Conservation (phyloP, 2,113 vertebrate species). For the Circaetus cinerascens region DNA sequence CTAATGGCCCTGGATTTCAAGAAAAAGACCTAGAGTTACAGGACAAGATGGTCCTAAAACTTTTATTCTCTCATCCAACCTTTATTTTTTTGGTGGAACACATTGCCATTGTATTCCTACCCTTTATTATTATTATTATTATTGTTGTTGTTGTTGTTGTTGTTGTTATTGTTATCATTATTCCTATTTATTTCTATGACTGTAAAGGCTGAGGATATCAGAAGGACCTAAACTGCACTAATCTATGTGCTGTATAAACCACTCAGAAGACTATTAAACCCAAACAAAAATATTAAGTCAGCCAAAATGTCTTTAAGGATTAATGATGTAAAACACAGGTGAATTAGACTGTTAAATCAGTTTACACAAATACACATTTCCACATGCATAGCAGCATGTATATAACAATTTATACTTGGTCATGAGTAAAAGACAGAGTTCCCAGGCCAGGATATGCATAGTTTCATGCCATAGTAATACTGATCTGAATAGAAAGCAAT, state of each 20-base stretch:
- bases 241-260: not conserved
- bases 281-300: not conserved
- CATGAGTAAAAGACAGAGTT: not conserved
- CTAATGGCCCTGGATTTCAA: not conserved
- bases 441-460: not conserved
- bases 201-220: not conserved
- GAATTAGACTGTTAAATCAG: not conserved
- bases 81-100: not conserved
- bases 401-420: not conserved
- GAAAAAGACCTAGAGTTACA: not conserved
- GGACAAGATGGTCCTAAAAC: not conserved
- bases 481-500: constrained; percentile 35
- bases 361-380: not conserved
- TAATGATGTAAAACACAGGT: not conserved
- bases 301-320: not conserved
- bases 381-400: not conserved
- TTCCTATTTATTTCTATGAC: not conserved
- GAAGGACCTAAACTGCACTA: not conserved
- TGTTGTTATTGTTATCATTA: not conserved
- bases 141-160: not conserved
- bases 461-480: constrained; percentile 2
- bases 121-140: not conserved
- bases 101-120: not conserved
- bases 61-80: not conserved
- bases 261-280: not conserved